These are phyloP conservation scores for Drosophila pallidifrons DNA, from an alignment of 1,140 invertebrate genomes.

Conservation along the genomic window DNA sequence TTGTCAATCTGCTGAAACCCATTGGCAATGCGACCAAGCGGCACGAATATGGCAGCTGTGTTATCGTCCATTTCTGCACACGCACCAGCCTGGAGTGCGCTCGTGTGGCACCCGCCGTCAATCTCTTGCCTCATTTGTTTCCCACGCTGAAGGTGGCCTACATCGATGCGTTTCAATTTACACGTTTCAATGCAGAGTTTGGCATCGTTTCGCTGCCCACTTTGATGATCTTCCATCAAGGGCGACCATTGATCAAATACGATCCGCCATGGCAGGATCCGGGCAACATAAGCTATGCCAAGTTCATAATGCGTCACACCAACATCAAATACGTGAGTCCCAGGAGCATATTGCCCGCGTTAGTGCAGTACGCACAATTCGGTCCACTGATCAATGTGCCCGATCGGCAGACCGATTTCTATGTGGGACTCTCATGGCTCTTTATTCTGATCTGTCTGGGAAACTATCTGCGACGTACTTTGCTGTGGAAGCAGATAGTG, in stretches of 20 bases:
- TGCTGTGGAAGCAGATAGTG: conserved; percentile 92
- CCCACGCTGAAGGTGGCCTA: conserved; percentile 95
- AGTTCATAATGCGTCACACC: conserved; percentile 93
- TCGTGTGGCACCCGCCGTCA: conserved; percentile 94
- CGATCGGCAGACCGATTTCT: conserved; percentile 89
- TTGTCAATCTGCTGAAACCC: conserved; percentile 84
- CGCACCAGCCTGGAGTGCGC: conserved; percentile 95
- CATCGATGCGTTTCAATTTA: conserved; percentile 94
- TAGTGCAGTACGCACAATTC: not conserved
- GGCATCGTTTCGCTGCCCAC: conserved; percentile 97
- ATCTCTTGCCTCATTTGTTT: conserved; percentile 92
- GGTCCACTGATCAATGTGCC: conserved; percentile 86
- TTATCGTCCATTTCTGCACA: conserved; percentile 95
- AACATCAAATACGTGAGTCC: conserved; percentile 87
- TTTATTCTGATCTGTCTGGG: conserved; percentile 92
- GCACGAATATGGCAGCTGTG: conserved; percentile 89
- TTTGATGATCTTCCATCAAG: conserved; percentile 96
- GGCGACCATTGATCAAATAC: conserved; percentile 87
- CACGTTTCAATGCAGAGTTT: conserved; percentile 95
- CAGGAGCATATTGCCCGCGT: conserved; percentile 10
- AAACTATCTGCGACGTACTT: conserved; percentile 92
- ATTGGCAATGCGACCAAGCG: conserved; percentile 85
- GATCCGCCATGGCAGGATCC: conserved; percentile 89
- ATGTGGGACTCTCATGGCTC: conserved; percentile 93
- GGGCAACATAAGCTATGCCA: conserved; percentile 91